Base-by-base conservation (phyloP, 2,113 vertebrate species). In the Cacatua alba region DNA sequence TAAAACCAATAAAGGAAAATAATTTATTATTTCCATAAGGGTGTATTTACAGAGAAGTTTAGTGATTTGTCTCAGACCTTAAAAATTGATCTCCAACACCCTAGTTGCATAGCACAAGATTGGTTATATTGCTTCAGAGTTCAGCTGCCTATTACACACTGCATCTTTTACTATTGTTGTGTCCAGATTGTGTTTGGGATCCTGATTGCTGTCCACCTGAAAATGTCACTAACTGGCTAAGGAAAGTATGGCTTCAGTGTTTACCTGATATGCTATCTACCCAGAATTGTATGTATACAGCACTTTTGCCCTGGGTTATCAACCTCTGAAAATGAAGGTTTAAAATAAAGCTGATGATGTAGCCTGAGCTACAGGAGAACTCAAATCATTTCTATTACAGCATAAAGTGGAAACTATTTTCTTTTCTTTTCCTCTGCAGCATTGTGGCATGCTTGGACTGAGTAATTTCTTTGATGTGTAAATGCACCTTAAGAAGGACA, bases 401-500 rank as follows among this genome's bases (percentile, higher is more conserved):
- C 60, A 80, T 82, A 77, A 96, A 95, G 72, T 72, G 18, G 41
- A 67, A 72, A 46, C 80, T 19, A 41, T 52, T 49, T 94, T 93
- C 18, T 55, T 44, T 94, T 92, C 65, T 81, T 79, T 68, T 33
- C 28, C 69, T 88, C 59, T 94, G 67, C 72, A 92, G 52, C 62
- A 55, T 65, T 86, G 76, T 85, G 53, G 70, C 84, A 95, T 97
- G 72, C 79, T 95, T 75, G 55, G 41, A 92, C 88, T 98, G 96
- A 98, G 90, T 97, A 81, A 98, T 94, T 94, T 95, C 98, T 98
- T 98, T 98, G 97, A 98, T 97, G 97, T 98, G 97, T 95, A 98
- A 98, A 98, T 98, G 96, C 96, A 93, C 94, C 95, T 97, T 98
- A 95, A 97, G 97, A 95, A 92, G 95, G 95, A 97, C 96, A 97